Conservation (phyloP, 1,140 invertebrate genomes). For the Macrotrachela quadricornifera region DNA sequence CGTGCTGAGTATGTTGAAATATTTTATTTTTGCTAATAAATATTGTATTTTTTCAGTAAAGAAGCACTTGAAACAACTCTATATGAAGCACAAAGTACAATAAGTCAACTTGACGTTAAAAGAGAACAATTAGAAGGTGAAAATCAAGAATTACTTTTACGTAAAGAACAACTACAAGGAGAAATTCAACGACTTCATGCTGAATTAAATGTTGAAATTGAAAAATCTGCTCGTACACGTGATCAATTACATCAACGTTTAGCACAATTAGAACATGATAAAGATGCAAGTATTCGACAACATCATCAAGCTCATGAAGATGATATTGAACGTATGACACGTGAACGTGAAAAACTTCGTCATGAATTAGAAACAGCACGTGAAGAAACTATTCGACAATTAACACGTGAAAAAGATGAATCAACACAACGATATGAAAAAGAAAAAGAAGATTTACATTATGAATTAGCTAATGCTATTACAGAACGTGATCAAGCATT, state of each 20-base stretch:
- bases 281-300: constrained; percentile 9
- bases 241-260: too few relatives aligned
- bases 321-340: constrained; percentile 24
- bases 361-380: constrained; percentile 20
- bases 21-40: neutral
- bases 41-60: constrained; percentile 12
- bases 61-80: constrained; percentile 15
- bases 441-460: constrained; percentile 21
- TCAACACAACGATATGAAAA: constrained; percentile 13
- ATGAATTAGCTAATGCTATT: constrained; percentile 19
- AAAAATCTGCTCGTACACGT: too few relatives aligned
- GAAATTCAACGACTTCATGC: constrained; percentile 1
- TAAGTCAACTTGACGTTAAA: constrained; percentile 18
- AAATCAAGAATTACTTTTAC: constrained; percentile 29
- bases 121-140: constrained; percentile 30
- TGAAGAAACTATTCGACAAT: constrained; percentile 18
- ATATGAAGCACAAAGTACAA: constrained; percentile 21
- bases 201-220: too few relatives aligned
- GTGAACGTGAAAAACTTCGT: constrained; percentile 18
- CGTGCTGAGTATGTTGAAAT: neutral
- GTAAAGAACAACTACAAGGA: constrained; percentile 29
- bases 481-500: constrained; percentile 25
- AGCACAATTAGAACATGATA: too few relatives aligned
- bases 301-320: constrained; percentile 30
- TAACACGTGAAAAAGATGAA: constrained; percentile 26